Base-by-base conservation (phyloP, 1,140 invertebrate species). In the Melipona quadrifasciata region DNA sequence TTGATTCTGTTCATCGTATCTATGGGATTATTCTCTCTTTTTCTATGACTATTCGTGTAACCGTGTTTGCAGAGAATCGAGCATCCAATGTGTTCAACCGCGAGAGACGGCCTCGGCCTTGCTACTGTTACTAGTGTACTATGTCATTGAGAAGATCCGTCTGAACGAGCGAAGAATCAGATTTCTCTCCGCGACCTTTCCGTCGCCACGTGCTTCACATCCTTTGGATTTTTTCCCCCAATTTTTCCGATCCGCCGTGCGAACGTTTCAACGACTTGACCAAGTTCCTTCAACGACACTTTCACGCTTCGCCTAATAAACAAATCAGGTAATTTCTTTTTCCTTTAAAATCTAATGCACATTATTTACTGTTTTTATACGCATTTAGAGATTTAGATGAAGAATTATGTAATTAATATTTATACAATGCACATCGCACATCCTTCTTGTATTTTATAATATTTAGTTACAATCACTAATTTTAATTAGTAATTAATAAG, bases 51-150 rank as follows among this genome's bases (percentile, higher is more conserved):
- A 8, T 27, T 57, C 31, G 12, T n/a, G 53, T 17, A 31, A 74
- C 6, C 39, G 82, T 67, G 75, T 39, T 72, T 19, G n/a, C 31
- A 14, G 39, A 53, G 14, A 6, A 84, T 10, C 24, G 10, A 19
- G 24, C 31, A 68, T n/a, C 76, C 58, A 57, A 85, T 81, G 70
- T 67, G 67, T 81, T 74, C 78, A 68, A 85, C 27, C 78, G 51
- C 70, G 70, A 67, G 53, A 27, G 58, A 81, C 83, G 83, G 71
- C 77, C 83, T 73, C 78, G 83, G 77, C 71, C 83, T 65, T 80
- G 77, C 70, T 31, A 81, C 79, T 57, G 57, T 64, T 79, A 58
- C 47, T 11, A 47, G 47, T 84, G 68, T 80, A 61, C 61, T 27
- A 34, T 73, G 79, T 17, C 58, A 53, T 31, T 73, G 70, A 73